These are phyloP conservation scores for Atta texana DNA, from an alignment of 1,140 invertebrate genomes.

Conservation along the genomic window DNA sequence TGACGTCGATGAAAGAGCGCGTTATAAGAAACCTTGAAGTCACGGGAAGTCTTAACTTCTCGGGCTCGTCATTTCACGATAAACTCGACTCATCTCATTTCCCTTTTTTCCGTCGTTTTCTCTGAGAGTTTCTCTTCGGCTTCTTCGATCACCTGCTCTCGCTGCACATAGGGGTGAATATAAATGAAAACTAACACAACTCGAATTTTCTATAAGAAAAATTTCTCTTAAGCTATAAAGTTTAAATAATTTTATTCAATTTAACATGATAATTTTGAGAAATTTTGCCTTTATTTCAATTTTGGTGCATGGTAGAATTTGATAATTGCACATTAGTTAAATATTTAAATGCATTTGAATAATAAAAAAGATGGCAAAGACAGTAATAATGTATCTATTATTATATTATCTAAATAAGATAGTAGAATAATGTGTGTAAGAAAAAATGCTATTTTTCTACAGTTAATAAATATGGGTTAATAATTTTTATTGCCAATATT, in stretches of 20 bases:
- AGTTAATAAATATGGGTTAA: background rate
- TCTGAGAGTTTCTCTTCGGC: slow-evolving; percentile 21
- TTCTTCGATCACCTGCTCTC: background rate
- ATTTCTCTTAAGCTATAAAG: background rate
- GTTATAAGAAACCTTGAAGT: slow-evolving; percentile 49
- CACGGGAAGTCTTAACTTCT: slow-evolving; percentile 45
- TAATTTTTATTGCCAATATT: slow-evolving; percentile 9
- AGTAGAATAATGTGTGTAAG: background rate
- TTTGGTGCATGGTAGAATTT: background rate
- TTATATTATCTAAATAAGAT: background rate
- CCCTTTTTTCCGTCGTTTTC: slow-evolving; percentile 30
- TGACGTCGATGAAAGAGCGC: slow-evolving; percentile 59
- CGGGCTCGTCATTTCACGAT: slow-evolving; percentile 54
- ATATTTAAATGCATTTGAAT: background rate
- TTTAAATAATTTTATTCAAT: background rate
- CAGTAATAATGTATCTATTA: background rate
- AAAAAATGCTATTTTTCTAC: background rate
- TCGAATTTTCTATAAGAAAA: background rate
- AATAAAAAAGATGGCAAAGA: background rate
- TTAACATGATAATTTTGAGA: background rate
- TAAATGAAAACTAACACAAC: background rate
- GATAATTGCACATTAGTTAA: background rate
- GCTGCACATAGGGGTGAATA: background rate
- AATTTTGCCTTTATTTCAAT: background rate
- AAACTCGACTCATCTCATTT: slow-evolving; percentile 41